Evolutionary conservation across 1,140 invertebrate species (phyloP), one percentile per base, ranked within the genome.

Genomic region (Thaumetopoea pityocampa): DNA sequence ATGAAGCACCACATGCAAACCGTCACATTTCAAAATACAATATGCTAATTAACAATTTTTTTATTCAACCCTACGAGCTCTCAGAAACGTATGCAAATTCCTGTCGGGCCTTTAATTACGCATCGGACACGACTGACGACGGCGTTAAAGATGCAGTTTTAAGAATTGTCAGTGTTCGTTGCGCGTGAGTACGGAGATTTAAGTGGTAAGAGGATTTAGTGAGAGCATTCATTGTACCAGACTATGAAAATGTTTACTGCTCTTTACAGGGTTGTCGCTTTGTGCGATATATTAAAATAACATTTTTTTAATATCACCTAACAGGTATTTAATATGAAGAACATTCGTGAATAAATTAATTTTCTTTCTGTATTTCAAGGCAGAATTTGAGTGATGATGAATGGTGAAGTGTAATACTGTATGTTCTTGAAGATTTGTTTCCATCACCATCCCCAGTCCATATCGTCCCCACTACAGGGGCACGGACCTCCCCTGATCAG

Each of bases 21-120:
- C 76, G 67, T 82, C 74, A 82, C 72, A 72, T 77, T 80, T 79
- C 66, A 76, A 79, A 81, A 81, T 77, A 72, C 74, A 83, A 81
- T 83, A 83, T 83, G 79, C 79, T 83, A 83, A 83, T 83, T 83
- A 83, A 73, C 68, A 73, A 53, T 42, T 27, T 40, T 50, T 62
- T 73, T 71, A 78, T 78, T 83, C 73, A 78, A 65, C 68, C 50
- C 72, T 67, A 72, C 66, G 59, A 70, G 59, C 68, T 79, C 78
- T 74, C 69, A 68, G 78, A 80, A 82, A 67, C 67, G 73, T 56
- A 83, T 81, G 77, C 74, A 81, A 81, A 82, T 82, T 61, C 64
- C 53, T 59, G 55, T 64, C 57, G 47, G 58, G 24, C 43, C 72
- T 79, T 83, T 83, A 83, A 83, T 83, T 83, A 81, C 72, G 72